Evolutionary conservation across 2,888 invertebrate genomes (phyloP).

Genomic region (Mythimna albipuncta): DNA sequence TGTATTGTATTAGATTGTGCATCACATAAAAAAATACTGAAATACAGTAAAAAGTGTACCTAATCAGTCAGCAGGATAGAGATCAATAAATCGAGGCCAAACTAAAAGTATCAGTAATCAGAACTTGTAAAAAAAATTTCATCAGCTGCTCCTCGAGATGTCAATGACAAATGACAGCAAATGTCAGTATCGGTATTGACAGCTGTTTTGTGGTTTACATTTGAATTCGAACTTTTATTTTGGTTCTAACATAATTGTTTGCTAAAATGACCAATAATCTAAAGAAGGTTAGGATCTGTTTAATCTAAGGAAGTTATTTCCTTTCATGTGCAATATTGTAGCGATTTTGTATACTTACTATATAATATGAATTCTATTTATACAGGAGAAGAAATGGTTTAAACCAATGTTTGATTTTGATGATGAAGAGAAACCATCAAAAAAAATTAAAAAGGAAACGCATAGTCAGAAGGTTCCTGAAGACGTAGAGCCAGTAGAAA

Average conservation of each 20-base stretch:
- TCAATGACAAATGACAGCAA: no score
- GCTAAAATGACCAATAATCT: constrained; percentile 29
- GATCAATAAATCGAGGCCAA: no score
- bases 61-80: no score
- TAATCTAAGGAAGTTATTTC: neutral
- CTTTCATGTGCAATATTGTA: neutral
- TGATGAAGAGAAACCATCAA: constrained; percentile 73
- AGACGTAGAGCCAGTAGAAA: neutral
- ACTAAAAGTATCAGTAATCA: no score
- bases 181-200: no score
- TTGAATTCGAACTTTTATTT: neutral
- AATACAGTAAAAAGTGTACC: no score
- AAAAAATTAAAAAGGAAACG: constrained; percentile 66
- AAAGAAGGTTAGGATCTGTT: no score
- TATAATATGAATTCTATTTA: constrained; percentile 11
- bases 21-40: no score
- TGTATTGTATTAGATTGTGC: no score
- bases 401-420: constrained; percentile 84
- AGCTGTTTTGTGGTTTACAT: neutral
- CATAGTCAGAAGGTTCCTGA: constrained; percentile 4
- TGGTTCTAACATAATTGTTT: neutral
- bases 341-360: neutral
- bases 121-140: no score
- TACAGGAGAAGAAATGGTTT: constrained; percentile 83
- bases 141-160: no score